phyloP scores from a whole-genome alignment of 2,888 invertebrate species.

The Drosophila quasianomalipes region DNA sequence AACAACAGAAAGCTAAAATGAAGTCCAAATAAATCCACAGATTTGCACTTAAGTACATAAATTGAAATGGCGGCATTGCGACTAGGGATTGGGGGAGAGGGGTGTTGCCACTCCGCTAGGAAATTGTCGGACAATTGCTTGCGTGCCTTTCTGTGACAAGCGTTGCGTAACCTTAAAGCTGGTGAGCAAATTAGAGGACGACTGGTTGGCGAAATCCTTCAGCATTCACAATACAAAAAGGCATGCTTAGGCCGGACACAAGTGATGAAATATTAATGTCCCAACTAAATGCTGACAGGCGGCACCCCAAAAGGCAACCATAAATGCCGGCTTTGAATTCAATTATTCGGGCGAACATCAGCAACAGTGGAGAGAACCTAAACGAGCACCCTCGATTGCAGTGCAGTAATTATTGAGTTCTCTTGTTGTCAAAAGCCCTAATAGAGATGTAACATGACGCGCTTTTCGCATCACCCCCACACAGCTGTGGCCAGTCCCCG shows the following conservation, averaged over 20 bases:
- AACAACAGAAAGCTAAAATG: conserved; percentile 13
- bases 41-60: conserved; percentile 60
- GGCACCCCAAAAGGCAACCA: conserved; percentile 26
- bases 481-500: background rate
- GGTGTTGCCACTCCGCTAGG: background rate
- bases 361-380: background rate
- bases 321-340: conserved; percentile 64
- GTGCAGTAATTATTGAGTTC: conserved; percentile 63
- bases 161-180: conserved; percentile 51
- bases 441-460: conserved; percentile 23
- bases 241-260: conserved; percentile 52
- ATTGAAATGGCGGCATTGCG: conserved; percentile 48
- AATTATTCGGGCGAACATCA: conserved; percentile 49
- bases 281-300: conserved; percentile 36
- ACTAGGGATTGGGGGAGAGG: no score
- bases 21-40: conserved; percentile 60
- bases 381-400: conserved; percentile 40
- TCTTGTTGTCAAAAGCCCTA: conserved; percentile 50
- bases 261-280: conserved; percentile 67
- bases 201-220: conserved; percentile 34
- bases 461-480: background rate
- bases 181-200: conserved; percentile 56
- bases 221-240: conserved; percentile 46
- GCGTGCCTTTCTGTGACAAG: conserved; percentile 36
- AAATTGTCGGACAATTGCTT: conserved; percentile 23